Conservation (phyloP, 2,888 invertebrate species). For the Nasonovia ribisnigri region DNA sequence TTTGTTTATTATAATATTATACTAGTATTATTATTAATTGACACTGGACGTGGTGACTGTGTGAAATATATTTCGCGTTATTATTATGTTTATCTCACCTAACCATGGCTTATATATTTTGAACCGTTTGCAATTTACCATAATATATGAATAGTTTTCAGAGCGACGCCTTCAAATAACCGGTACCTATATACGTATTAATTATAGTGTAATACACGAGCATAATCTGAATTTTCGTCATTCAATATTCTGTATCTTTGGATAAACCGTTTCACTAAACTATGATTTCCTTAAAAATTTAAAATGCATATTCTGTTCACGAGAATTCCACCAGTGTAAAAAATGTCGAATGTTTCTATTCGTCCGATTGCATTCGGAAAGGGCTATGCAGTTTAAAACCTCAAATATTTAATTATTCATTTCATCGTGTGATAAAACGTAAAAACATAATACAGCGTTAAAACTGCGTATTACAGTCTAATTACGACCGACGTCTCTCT, state of each 20-base stretch:
- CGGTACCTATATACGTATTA: no score
- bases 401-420: background rate
- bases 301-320: background rate
- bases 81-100: constrained; percentile 22
- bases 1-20: constrained; percentile 14
- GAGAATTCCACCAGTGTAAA: background rate
- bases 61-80: background rate
- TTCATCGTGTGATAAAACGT: no score
- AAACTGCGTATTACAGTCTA: no score
- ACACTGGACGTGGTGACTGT: background rate
- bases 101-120: background rate
- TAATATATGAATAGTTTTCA: background rate
- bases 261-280: background rate
- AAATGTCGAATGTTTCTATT: background rate
- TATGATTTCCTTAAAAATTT: background rate
- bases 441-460: no score
- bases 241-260: background rate
- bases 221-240: background rate
- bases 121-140: background rate
- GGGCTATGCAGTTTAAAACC: background rate
- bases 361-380: background rate
- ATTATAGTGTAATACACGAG: background rate
- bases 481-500: no score
- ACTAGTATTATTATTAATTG: background rate
- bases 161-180: background rate